These are phyloP conservation scores for Drosophila biarmipes DNA, from an alignment of 1,140 invertebrate species.

Conservation along the genomic window DNA sequence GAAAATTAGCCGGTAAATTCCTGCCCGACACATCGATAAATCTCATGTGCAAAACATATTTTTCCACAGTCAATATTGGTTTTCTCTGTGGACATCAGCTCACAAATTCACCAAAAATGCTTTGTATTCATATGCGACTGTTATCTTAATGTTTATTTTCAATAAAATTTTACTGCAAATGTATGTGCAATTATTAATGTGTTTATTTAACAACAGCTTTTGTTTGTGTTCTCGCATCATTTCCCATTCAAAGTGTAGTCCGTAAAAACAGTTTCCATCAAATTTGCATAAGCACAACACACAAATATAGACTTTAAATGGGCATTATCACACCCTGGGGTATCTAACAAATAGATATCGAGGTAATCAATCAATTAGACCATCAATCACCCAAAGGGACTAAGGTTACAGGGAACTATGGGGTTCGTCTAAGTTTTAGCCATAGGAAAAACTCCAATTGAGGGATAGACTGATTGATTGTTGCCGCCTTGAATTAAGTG, in stretches of 20 bases:
- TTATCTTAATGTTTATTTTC: conserved; percentile 28
- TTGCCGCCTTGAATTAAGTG: conserved; percentile 24
- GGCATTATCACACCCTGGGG: conserved; percentile 29
- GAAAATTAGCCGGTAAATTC: conserved; percentile 32
- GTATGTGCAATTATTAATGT: conserved; percentile 37
- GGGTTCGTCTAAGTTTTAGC: conserved; percentile 5
- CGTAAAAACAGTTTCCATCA: conserved; percentile 30
- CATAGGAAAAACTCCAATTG: not conserved
- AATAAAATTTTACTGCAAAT: conserved; percentile 21
- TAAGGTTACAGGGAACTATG: conserved; percentile 5
- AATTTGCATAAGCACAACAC: conserved; percentile 40
- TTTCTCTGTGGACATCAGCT: not conserved
- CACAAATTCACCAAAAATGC: not conserved
- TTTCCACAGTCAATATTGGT: conserved; percentile 15
- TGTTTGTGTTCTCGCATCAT: conserved; percentile 27
- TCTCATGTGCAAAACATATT: conserved; percentile 12
- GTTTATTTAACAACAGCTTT: conserved; percentile 25
- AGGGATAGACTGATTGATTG: conserved; percentile 41
- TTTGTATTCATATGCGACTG: not conserved
- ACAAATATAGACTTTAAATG: conserved; percentile 39
- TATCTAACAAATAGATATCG: conserved; percentile 12
- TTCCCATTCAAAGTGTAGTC: conserved; percentile 17
- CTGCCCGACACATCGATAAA: conserved; percentile 21
- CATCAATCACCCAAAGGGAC: conserved; percentile 42
- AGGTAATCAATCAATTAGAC: conserved; percentile 56